Percentiles rank a stretch among this genome's conserved stretches.
Conservation (phyloP, 2,888 invertebrate genomes). For the Agrotis exclamationis region DNA sequence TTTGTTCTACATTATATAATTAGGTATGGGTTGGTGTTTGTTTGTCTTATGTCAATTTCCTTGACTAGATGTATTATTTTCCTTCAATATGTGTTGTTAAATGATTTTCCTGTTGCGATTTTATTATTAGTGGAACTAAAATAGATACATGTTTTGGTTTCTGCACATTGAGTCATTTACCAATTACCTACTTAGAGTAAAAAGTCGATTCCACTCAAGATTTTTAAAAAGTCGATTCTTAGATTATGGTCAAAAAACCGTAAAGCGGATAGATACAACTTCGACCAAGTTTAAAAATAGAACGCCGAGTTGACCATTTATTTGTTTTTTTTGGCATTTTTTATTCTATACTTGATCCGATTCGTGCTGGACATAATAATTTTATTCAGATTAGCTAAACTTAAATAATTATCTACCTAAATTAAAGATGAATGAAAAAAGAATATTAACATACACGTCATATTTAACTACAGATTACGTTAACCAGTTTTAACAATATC, state of each 20-base stretch:
- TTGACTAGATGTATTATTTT: constrained; percentile 33
- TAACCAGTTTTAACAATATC: background rate
- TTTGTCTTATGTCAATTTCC: constrained; percentile 19
- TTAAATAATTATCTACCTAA: background rate
- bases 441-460: background rate
- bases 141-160: constrained; percentile 12
- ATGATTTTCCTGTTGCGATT: constrained; percentile 37
- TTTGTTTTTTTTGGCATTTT: background rate
- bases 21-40: constrained; percentile 8
- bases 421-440: background rate
- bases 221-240: too few relatives aligned
- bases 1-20: constrained; percentile 33
- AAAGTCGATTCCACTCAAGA: background rate
- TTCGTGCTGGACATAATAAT: background rate
- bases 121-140: constrained; percentile 12
- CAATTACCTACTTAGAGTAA: too few relatives aligned
- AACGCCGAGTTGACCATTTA: background rate
- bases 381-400: too few relatives aligned
- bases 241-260: constrained; percentile 4
- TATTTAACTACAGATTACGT: background rate
- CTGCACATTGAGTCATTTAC: background rate
- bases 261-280: constrained; percentile 3
- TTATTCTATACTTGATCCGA: background rate
- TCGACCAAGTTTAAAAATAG: constrained; percentile 9
- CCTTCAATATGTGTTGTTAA: constrained; percentile 8